Conservation (phyloP, 2,113 vertebrate genomes). For the Protobothrops flavoviridis region DNA sequence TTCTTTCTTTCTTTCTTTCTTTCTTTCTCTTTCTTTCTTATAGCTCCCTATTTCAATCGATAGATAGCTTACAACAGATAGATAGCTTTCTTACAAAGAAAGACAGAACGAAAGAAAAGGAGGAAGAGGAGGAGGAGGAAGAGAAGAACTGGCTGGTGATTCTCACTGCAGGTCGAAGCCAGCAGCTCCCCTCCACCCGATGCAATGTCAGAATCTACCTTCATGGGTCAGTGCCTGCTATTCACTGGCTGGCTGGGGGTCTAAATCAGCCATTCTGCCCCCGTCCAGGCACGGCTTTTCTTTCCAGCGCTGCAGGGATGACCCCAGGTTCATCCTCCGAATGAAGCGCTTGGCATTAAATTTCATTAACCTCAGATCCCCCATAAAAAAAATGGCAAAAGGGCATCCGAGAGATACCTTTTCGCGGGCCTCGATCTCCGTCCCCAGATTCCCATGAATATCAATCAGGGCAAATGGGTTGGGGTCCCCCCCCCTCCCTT, state of each 20-base stretch:
- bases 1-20: no score
- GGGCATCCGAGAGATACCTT: constrained; percentile 58
- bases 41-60: background rate
- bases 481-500: background rate
- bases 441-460: constrained; percentile 68
- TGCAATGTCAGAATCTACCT: constrained; percentile 98
- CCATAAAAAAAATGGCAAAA: constrained; percentile 69
- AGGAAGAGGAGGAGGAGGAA: constrained; percentile 51
- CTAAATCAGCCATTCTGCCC: constrained; percentile 93
- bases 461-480: constrained; percentile 55
- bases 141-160: constrained; percentile 84
- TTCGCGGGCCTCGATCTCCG: constrained; percentile 53
- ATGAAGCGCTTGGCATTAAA: constrained; percentile 68
- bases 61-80: no score
- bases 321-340: constrained; percentile 69
- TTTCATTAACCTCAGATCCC: constrained; percentile 73
- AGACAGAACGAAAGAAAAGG: no score
- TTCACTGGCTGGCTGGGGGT: constrained; percentile 80
- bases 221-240: constrained; percentile 87
- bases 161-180: constrained; percentile 78
- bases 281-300: constrained; percentile 87
- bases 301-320: constrained; percentile 77
- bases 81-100: no score
- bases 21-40: no score
- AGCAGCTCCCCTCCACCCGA: constrained; percentile 87